Evolutionary conservation across 2,888 invertebrate species (phyloP).

Genomic region (Ophioninae sp.): DNA sequence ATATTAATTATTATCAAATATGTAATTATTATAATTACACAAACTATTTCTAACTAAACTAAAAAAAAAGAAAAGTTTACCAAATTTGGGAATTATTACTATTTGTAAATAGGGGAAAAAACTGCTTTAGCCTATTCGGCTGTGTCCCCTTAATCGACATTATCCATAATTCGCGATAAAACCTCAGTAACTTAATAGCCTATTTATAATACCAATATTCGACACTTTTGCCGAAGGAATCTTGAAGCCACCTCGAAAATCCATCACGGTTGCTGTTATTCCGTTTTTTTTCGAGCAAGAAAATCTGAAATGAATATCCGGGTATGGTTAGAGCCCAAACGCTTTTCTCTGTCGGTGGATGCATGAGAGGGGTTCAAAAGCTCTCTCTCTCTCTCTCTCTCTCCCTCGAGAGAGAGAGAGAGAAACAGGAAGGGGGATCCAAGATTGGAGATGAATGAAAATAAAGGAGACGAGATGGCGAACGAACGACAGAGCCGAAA

Average conservation of each 20-base stretch:
- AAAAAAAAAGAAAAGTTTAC: too few species aligned
- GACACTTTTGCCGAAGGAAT: background rate
- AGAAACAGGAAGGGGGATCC: background rate
- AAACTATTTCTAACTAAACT: too few species aligned
- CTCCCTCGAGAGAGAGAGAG: background rate
- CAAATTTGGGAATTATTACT: too few species aligned
- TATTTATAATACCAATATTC: background rate
- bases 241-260: background rate
- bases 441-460: slow-evolving; percentile 64
- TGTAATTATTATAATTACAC: too few species aligned
- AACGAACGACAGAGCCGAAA: slow-evolving; percentile 53
- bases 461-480: slow-evolving; percentile 63
- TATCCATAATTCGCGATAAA: background rate
- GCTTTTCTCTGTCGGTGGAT: slow-evolving; percentile 1
- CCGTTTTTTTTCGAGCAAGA: slow-evolving; percentile 4
- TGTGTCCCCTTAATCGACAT: background rate
- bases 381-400: too few species aligned
- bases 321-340: background rate
- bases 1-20: too few species aligned
- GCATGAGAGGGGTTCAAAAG: background rate
- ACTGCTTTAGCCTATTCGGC: too few species aligned
- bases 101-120: too few species aligned
- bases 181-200: background rate
- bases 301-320: slow-evolving; percentile 3
- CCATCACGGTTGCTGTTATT: background rate